A percentile compares a stretch with the other conserved stretches of the same genome.
Conservation (phyloP, 2,888 invertebrate species). For the Drosophila paramelanica region DNA sequence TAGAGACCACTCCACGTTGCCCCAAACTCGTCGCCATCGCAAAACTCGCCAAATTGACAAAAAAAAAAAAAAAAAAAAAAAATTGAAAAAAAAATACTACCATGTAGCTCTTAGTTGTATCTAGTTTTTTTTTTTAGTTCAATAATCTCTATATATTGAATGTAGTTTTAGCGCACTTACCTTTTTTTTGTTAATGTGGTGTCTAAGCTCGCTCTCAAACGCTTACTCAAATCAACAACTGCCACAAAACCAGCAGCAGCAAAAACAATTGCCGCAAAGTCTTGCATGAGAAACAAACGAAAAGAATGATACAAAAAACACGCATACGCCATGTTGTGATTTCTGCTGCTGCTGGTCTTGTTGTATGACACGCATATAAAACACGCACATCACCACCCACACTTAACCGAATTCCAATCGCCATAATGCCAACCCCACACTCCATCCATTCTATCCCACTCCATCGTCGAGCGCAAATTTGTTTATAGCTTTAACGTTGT, state of each 20-base stretch:
- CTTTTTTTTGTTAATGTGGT: slow-evolving; percentile 64
- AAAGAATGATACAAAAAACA: slow-evolving; percentile 17
- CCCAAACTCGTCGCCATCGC: slow-evolving; percentile 51
- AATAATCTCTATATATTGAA: slow-evolving; percentile 59
- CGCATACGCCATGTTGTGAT: slow-evolving; percentile 52
- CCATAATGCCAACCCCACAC: background rate
- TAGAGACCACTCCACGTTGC: slow-evolving; percentile 84
- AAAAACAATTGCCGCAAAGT: slow-evolving; percentile 28
- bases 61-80: slow-evolving; percentile 30
- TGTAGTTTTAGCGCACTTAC: slow-evolving; percentile 76
- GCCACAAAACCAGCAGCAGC: slow-evolving; percentile 12
- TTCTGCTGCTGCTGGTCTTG: slow-evolving; percentile 4
- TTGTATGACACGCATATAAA: slow-evolving; percentile 18
- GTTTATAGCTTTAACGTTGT: slow-evolving; percentile 74
- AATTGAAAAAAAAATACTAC: slow-evolving; percentile 31
- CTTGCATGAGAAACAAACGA: slow-evolving; percentile 40
- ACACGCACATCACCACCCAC: slow-evolving; percentile 32
- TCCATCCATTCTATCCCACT: background rate
- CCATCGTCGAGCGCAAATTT: slow-evolving; percentile 55
- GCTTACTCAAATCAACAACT: slow-evolving; percentile 35
- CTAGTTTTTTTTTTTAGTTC: slow-evolving; percentile 47
- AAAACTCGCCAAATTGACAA: slow-evolving; percentile 31
- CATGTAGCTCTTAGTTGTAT: slow-evolving; percentile 63
- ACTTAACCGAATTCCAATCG: slow-evolving; percentile 13
- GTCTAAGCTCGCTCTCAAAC: slow-evolving; percentile 59